A percentile compares a stretch with the other conserved stretches of the same genome.
Conservation (phyloP, 2,113 vertebrate species). For the Eublepharis macularius region DNA sequence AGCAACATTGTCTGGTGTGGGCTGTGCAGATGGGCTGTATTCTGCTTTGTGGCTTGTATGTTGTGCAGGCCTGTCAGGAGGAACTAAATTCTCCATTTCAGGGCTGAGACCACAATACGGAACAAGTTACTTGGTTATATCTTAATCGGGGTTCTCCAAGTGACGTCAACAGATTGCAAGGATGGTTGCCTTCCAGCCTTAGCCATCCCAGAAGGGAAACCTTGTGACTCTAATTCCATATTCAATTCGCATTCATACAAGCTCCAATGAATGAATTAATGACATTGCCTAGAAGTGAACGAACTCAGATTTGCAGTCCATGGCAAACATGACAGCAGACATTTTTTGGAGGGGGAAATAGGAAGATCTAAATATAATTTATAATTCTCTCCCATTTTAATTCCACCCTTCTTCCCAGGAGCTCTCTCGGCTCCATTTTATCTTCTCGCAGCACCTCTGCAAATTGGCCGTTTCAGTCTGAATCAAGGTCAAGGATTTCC, state of each 20-base stretch:
- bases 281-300: background rate
- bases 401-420: background rate
- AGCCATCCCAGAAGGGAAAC: background rate
- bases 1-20: no score
- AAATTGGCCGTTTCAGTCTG: background rate
- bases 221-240: background rate
- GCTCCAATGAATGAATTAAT: background rate
- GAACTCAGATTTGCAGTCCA: background rate
- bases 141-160: no score
- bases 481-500: background rate
- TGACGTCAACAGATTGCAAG: no score
- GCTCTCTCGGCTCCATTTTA: background rate
- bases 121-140: background rate
- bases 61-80: background rate
- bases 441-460: background rate
- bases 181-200: no score
- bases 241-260: background rate
- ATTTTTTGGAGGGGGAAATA: background rate
- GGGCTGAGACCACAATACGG: background rate
- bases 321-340: background rate
- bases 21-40: no score
- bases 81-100: background rate
- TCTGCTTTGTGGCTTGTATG: background rate
- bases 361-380: background rate
- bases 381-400: background rate